Base-by-base conservation (phyloP, 2,113 vertebrate species). In the Corythornis cristatus region DNA sequence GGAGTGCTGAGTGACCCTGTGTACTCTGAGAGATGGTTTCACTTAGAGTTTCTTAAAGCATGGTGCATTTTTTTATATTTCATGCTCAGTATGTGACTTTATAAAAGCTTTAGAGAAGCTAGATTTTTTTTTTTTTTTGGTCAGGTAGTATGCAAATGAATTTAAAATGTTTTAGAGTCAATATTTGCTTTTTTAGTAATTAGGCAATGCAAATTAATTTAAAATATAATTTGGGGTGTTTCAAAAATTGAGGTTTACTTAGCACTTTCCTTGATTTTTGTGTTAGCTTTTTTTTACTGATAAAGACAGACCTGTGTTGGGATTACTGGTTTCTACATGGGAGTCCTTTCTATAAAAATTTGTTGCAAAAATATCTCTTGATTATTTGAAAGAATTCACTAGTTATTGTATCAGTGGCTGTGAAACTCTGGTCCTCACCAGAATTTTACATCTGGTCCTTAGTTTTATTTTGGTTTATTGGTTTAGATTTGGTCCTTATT, bases 21-120 rank as follows among this genome's bases (percentile, higher is more conserved):
- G 65, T 70, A 86, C 57, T 37, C 51, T 89, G 87, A 82, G 83
- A 71, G 68, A 90, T 93, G 66, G 67, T 92, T 94, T 95, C 79
- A 84, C 45, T 90, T 85, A 67, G 83, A 93, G 88, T 84, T 72
- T 60, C 43, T 71, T 45, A 64, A 86, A 56, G 22, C 9, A 15
- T 56, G 31, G 20, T 26, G 29, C 14, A 23, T 67, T 29, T 50
- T 23, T n/a, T 13, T 61, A 2, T 66, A 28, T 78, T 92, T 70
- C 21, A 15, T 83, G 21, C 37, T 83, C 60, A 60, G 51, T 79
- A 37, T 48, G 21, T 61, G 72, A 74, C 73, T n/a, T 54, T 75
- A 42, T 4, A 57, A 76, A 77, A 58, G 43, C 35, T 86, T 50
- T 61, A 19, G 40, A 33, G 58, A 57, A 73, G 35, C 42, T 60